Percentiles rank a stretch among this genome's conserved stretches.
These are phyloP conservation scores for Acromyrmex heyeri DNA, from an alignment of 1,140 invertebrate genomes.

Conservation along the genomic window DNA sequence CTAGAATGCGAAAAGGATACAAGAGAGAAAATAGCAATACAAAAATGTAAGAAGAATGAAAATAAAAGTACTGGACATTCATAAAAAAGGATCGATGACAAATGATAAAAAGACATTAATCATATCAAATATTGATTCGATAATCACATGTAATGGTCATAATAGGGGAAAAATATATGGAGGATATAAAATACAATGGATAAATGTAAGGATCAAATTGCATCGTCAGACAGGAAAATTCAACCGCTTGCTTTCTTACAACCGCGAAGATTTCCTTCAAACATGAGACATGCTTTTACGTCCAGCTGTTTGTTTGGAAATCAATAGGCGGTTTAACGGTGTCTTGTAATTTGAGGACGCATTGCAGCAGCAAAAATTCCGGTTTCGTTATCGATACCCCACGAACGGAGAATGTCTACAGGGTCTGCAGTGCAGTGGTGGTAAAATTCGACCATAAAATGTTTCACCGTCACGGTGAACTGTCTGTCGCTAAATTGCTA, in stretches of 20 bases:
- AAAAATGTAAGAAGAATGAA: slow-evolving; percentile 4
- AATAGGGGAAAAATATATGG: neutral
- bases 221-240: neutral
- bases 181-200: neutral
- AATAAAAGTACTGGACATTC: neutral
- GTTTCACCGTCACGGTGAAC: neutral
- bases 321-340: slow-evolving; percentile 26
- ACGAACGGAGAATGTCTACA: neutral
- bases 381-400: slow-evolving; percentile 40
- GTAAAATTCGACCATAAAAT: slow-evolving; percentile 47
- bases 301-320: slow-evolving; percentile 33
- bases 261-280: neutral
- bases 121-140: neutral
- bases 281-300: slow-evolving; percentile 24
- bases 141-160: neutral
- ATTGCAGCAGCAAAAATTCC: neutral
- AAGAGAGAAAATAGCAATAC: neutral
- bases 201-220: slow-evolving; percentile 22
- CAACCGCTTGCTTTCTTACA: slow-evolving; percentile 5
- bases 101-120: slow-evolving; percentile 16
- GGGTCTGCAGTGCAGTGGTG: neutral
- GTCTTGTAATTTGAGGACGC: slow-evolving; percentile 20
- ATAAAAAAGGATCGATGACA: neutral
- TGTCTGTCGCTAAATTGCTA: slow-evolving; percentile 39
- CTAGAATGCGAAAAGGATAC: neutral